These are phyloP conservation scores for Plebejus argus DNA, from an alignment of 2,888 invertebrate species.

Conservation along the genomic window DNA sequence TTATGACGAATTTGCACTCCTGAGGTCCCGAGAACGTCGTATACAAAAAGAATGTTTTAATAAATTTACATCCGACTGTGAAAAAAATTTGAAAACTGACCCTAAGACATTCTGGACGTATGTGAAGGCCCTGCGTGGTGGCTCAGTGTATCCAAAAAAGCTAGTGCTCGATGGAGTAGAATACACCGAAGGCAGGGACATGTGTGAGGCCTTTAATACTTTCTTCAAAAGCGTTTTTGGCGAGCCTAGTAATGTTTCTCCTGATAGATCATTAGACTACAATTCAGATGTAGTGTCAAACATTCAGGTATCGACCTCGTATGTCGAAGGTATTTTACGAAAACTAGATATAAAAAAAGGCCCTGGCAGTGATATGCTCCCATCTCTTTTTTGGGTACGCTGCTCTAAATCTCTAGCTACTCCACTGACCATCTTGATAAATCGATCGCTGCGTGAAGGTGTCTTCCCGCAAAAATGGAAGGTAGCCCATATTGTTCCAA, in stretches of 20 bases:
- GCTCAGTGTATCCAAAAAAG: conserved; percentile 18
- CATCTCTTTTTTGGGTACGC: not conserved
- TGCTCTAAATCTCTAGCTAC: not conserved
- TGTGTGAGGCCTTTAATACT: conserved; percentile 9
- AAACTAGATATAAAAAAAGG: not conserved
- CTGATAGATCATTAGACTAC: not conserved
- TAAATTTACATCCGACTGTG: not conserved
- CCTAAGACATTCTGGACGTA: conserved; percentile 26
- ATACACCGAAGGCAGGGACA: not conserved
- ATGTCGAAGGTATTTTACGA: not conserved
- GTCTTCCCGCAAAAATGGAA: conserved; percentile 2
- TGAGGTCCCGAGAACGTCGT: conserved; percentile 4
- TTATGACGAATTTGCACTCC: not conserved
- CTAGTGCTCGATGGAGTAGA: not conserved
- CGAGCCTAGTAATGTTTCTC: not conserved
- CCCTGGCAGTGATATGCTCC: conserved; percentile 1
- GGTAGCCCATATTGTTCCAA: not conserved
- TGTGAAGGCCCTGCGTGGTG: conserved; percentile 8
- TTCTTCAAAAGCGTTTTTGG: not conserved
- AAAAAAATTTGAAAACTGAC: conserved; percentile 8
- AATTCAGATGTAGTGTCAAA: not conserved
- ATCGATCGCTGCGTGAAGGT: not conserved
- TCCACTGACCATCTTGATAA: not conserved
- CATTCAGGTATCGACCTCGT: not conserved
- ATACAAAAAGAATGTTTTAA: not conserved